These are phyloP conservation scores for Sciurus carolinensis DNA, from an alignment of 2,797 vertebrate genomes.

Conservation along the genomic window DNA sequence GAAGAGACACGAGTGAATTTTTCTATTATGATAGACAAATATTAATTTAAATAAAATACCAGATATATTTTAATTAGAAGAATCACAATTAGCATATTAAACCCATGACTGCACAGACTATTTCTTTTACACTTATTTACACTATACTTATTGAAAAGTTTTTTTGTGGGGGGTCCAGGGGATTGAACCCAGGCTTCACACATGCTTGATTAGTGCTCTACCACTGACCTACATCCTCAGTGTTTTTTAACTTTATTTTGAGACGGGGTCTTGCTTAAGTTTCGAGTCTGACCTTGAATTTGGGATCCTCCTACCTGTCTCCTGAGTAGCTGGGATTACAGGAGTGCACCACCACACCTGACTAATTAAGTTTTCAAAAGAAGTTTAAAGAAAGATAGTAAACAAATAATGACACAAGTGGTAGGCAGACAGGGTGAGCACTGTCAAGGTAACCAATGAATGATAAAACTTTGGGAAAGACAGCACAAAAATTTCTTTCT, in stretches of 20 bases:
- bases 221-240: not conserved
- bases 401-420: constrained; percentile 1
- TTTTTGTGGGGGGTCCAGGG: not conserved
- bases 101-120: not conserved
- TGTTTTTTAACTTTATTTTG: not conserved
- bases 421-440: not conserved
- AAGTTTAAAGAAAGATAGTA: constrained; percentile 33
- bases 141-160: not conserved
- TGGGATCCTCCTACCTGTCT: not conserved
- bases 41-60: constrained; percentile 58
- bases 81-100: constrained; percentile 25
- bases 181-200: no score
- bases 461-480: not conserved
- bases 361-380: not conserved
- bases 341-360: not conserved
- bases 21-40: not conserved
- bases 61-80: constrained; percentile 32
- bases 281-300: not conserved
- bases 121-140: not conserved
- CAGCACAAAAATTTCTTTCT: not conserved
- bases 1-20: not conserved
- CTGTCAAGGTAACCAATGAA: not conserved
- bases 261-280: not conserved
- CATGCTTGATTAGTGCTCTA: no score
- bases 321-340: not conserved